Percentiles rank a stretch among this genome's conserved stretches.
Conservation (phyloP, 2,797 vertebrate species). For the Loris lydekkerianus region DNA sequence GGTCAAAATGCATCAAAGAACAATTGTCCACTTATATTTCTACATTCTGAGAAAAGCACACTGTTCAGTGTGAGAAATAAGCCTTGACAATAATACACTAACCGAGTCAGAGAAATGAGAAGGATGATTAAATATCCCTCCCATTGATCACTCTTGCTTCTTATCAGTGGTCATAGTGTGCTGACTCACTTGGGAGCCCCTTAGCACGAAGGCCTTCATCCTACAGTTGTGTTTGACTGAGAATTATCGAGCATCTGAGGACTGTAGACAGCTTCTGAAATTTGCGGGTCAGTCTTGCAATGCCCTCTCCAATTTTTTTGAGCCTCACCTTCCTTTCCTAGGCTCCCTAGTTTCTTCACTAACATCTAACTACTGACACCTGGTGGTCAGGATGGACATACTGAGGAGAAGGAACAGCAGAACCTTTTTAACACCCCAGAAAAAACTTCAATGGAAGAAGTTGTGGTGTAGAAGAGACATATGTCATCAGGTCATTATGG, state of each 20-base stretch:
- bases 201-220: background rate
- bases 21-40: background rate
- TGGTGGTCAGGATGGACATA: background rate
- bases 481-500: rapidly evolving
- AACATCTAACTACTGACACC: background rate
- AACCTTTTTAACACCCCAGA: rapidly evolving
- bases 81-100: background rate
- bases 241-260: background rate
- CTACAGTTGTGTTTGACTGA: background rate
- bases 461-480: background rate
- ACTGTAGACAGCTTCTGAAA: background rate
- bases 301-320: background rate
- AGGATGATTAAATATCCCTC: background rate
- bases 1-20: background rate
- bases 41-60: background rate
- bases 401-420: background rate
- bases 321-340: background rate
- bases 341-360: background rate
- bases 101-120: background rate
- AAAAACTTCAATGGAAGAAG: background rate
- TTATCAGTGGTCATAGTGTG: background rate
- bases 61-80: background rate
- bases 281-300: rapidly evolving
- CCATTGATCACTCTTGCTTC: background rate
- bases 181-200: background rate